Evolutionary conservation across 2,888 invertebrate species (phyloP), one percentile per base, ranked within the genome.

Genomic region (Brachypalpus laphriformis): DNA sequence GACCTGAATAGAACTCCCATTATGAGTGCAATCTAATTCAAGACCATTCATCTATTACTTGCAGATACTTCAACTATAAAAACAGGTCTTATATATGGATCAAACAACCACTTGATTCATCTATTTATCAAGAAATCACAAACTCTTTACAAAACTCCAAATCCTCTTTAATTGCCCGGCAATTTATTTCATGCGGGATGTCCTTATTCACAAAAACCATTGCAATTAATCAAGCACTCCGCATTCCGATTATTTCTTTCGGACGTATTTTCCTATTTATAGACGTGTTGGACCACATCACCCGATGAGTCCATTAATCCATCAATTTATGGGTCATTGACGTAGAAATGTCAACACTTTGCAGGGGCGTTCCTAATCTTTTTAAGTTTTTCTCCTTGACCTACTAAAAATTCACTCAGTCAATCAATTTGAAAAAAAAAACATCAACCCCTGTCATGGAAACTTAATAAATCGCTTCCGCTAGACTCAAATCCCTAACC

Each of bases 401-500:
- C 16, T 11, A 22, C 37, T 51, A 37, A 34, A 65, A 65, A 37
- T 20, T 4, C 4, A 18, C 20, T 14, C n/a, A 14, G 6, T 16
- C 49, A 34, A 66, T 37, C 51, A 40, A 65, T 45, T 28, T 9
- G 5, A n/a, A 3, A 31, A 34, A 51, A 14, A 28, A 22, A 40
- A 2, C 25, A 16, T 9, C 3, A 47, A 47, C 47, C 51, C 16
- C 31, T 65, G 65, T 65, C 40, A 51, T 40, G 37, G 2, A 20
- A 47, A 63, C 22, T 25, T 66, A 51, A 54, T 66, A 51, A 66
- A 66, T 66, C 47, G 40, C 28, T 51, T 66, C 47, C 16, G 25
- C 16, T 37, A 5, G 16, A 37, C 18, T 16, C 14, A 40, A 54
- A 66, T 7, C 22, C 56, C 34, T 34, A 20, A 65, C 9, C 8